These are phyloP conservation scores for Stigmatopora argus DNA, from an alignment of 2,113 vertebrate species.

Conservation along the genomic window DNA sequence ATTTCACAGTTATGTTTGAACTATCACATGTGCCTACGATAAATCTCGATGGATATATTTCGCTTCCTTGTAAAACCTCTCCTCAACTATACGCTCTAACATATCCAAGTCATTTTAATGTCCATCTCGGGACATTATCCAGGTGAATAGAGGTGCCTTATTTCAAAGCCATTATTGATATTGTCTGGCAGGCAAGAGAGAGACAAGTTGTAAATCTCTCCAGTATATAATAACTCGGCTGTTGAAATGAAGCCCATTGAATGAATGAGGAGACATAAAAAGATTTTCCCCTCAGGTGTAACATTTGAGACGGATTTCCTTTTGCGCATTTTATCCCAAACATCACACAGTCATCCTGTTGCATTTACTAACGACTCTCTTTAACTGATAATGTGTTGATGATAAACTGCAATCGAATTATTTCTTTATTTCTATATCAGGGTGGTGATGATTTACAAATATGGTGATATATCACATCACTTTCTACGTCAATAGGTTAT, in stretches of 20 bases:
- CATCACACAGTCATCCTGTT: slow-evolving; percentile 6
- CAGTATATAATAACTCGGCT: background rate
- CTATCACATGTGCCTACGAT: background rate
- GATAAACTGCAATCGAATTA: too few species aligned
- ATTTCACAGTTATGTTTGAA: background rate
- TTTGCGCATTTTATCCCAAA: slow-evolving; percentile 11
- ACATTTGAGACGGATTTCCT: slow-evolving; percentile 1
- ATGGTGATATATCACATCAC: too few species aligned
- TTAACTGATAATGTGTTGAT: too few species aligned
- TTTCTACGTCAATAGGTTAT: too few species aligned
- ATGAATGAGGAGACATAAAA: slow-evolving; percentile 18
- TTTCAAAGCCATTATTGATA: background rate
- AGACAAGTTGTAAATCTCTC: slow-evolving; percentile 1
- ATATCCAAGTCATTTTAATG: background rate
- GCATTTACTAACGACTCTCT: slow-evolving; percentile 22
- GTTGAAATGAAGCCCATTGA: slow-evolving; percentile 9
- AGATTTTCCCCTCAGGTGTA: background rate
- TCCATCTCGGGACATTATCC: background rate
- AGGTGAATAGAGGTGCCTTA: background rate
- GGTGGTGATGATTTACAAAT: too few species aligned
- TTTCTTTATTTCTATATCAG: too few species aligned
- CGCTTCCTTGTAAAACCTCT: background rate
- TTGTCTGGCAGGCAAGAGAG: background rate
- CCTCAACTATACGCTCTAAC: background rate
- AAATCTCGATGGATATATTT: background rate